A percentile compares a stretch with the other conserved stretches of the same genome.
phyloP scores from a whole-genome alignment of 2,888 invertebrate species.

The Epinotia demarniana region DNA sequence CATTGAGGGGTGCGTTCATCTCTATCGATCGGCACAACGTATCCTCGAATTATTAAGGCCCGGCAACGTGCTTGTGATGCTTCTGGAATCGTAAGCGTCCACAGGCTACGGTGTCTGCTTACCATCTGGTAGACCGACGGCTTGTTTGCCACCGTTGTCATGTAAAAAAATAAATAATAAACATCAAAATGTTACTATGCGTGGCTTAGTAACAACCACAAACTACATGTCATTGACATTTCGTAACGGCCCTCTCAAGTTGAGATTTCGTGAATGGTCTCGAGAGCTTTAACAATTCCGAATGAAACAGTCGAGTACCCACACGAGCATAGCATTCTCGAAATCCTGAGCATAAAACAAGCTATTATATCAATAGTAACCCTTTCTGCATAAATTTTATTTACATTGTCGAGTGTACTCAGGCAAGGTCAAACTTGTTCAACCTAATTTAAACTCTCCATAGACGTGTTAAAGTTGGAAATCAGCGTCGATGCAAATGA shows the following conservation, averaged over 20 bases:
- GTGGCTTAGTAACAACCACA: too few species aligned
- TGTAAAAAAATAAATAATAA: too few species aligned
- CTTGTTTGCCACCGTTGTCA: too few species aligned
- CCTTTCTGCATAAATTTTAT: conserved; percentile 22
- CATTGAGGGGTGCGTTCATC: too few species aligned
- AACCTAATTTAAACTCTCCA: conserved; percentile 6
- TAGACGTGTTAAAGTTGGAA: neutral
- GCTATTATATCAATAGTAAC: conserved; percentile 16
- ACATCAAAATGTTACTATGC: too few species aligned
- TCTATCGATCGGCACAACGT: too few species aligned
- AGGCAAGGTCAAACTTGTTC: neutral
- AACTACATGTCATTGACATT: too few species aligned
- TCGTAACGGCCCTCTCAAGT: neutral
- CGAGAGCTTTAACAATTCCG: neutral
- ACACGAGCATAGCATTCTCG: conserved; percentile 2
- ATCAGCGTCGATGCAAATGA: conserved; percentile 4
- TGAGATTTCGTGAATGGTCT: neutral
- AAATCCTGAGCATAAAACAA: conserved; percentile 23
- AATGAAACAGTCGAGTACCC: conserved; percentile 12
- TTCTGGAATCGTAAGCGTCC: too few species aligned
- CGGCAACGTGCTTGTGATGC: too few species aligned
- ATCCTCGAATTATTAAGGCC: too few species aligned
- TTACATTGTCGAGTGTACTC: conserved; percentile 17
- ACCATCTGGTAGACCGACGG: too few species aligned
- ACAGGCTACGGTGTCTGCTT: too few species aligned